Evolutionary conservation across 2,888 invertebrate genomes (phyloP).

Genomic region (Anoplius nigerrimus): DNA sequence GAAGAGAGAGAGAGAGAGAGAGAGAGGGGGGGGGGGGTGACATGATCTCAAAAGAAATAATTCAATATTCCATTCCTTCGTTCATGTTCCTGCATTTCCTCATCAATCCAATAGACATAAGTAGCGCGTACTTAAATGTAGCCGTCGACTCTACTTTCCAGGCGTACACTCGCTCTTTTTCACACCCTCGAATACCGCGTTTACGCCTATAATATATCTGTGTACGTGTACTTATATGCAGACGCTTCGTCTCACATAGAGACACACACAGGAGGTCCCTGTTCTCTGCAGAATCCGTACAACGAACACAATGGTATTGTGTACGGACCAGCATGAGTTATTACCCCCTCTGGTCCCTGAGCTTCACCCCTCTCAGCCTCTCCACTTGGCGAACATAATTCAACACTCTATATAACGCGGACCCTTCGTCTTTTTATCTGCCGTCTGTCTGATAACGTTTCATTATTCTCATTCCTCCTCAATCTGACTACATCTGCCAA

Average conservation of each 20-base stretch:
- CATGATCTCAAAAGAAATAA: too few relatives aligned
- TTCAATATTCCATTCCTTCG: too few relatives aligned
- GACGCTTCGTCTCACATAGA: not conserved
- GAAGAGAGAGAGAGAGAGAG: not conserved
- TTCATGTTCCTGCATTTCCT: too few relatives aligned
- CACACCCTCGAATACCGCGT: too few relatives aligned
- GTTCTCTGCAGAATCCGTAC: conserved; percentile 71
- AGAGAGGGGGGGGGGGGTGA: conserved; percentile 24
- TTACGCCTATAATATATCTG: too few relatives aligned
- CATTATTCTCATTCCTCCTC: conserved; percentile 45
- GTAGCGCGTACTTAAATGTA: too few relatives aligned
- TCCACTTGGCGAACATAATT: conserved; percentile 65
- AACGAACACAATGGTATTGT: conserved; percentile 72
- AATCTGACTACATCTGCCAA: conserved; percentile 34
- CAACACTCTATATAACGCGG: conserved; percentile 64
- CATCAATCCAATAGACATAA: too few relatives aligned
- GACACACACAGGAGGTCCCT: conserved; percentile 44
- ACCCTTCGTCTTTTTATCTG: conserved; percentile 50
- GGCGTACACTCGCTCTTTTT: too few relatives aligned
- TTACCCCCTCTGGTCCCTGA: conserved; percentile 67
- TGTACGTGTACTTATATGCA: conserved; percentile 20
- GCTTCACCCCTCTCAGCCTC: conserved; percentile 51
- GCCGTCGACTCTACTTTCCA: too few relatives aligned
- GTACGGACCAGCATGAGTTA: conserved; percentile 70
- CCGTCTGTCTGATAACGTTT: conserved; percentile 57